Base-by-base conservation (phyloP, 2,888 invertebrate species). In the Ptychoptera albimana region DNA sequence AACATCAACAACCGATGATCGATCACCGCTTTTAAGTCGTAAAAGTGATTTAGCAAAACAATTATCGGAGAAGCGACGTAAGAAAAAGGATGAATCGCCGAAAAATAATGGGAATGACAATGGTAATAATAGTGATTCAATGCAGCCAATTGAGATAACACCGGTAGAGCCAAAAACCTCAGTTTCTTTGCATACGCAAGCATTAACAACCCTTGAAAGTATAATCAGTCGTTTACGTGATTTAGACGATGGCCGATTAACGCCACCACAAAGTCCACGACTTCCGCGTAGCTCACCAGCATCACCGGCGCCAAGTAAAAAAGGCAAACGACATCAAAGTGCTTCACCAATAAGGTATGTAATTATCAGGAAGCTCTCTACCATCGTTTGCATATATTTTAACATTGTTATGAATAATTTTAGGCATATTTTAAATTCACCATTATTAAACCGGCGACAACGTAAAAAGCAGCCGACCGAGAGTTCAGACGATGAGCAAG, bases 401-500 rank as follows among this genome's bases (percentile, higher is more conserved):
- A n/a, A n/a, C 7, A 5, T 23, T 23, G 3, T 23, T 23, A 23
- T 23, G 23, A 23, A 23, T 23, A 23, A 3, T 3, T 23, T 23
- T 52, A 69, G 81, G 52, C 80, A 84, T 59, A 71, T 89, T 45
- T 71, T 91, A 41, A 89, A 88, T 62, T 87, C 86, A 1, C 91
- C 92, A 4, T 67, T 91, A 42, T 66, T 92, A 43, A 81, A 80
- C 54, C 74, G 88, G 48, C 72, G 77, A 47, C 73, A 79, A 53
- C 72, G 82, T 46, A 83, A 82, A 60, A 82, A 79, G 60, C 80
- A 80, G 54, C 76, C 77, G 45, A 76, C 75, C 13, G 84, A 84
- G 59, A 86, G 86, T 57, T 86, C 86, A 0, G 87, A 87, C 59
- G 87, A 88, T 55, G 87, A 87, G 58, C 73, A 73, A 29, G 64